Base-by-base conservation (phyloP, 2,113 vertebrate genomes). In the Ophthalmolycus amberensis region DNA sequence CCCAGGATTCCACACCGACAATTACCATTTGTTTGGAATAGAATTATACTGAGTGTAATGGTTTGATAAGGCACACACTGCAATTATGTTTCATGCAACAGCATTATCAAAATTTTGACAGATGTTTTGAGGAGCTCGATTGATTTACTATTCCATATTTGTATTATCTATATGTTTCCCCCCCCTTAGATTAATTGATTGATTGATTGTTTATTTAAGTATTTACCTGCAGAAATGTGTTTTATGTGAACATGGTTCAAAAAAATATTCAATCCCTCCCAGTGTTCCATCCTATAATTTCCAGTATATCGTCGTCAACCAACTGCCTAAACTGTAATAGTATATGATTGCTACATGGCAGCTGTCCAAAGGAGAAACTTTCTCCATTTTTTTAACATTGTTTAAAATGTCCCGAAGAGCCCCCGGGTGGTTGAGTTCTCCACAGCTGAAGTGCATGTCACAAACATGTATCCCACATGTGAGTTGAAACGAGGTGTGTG, bases 61-160 rank as follows among this genome's bases (percentile, higher is more conserved):
- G 52, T 27, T 34, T 46, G 63, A 84, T 82, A 69, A 27, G 14
- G 6, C 15, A 9, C 34, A 66, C 14, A 69, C 72, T 59, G 16
- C 71, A 82, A 89, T 90, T 89, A 86, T 14, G 32, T 59, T 25
- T 88, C 10, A 5, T 70, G 66, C 60, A 84, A 48, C 73, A 44
- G 29, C 48, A 27, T 68, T 71, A 86, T 88, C 52, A 15, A 80
- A 27, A 44, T 52, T 46, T 70, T 78, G 86, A 88, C 83, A 85
- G 65, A 76, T 62, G 80, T 52, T 86, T 86, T 73, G 16, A 85
- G 59, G 5, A 75, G 60, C 14, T 40, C 6, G 0, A 4, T 25
- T 92, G 84, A 91, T 93, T 90, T 90, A 88, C 59, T 44, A 59
- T 66, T 67, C 18, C 59, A 34, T n/a, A 5, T 69, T 29, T 77